phyloP scores from a whole-genome alignment of 1,140 invertebrate species.

The Armadillidium nasatum region DNA sequence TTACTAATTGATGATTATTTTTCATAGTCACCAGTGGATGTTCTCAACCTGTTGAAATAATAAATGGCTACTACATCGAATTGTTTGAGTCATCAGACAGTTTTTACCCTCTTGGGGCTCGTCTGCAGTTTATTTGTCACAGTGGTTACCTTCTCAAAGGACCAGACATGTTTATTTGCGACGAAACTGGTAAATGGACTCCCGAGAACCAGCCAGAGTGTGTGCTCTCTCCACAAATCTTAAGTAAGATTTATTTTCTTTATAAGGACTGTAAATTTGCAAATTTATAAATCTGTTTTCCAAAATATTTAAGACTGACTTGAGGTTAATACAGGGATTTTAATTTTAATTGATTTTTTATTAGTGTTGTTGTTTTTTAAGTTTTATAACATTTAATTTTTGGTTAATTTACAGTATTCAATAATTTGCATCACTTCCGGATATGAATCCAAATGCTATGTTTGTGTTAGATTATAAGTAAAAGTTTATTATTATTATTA shows the following conservation, averaged over 20 bases:
- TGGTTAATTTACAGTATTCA: no score
- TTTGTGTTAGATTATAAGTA: no score
- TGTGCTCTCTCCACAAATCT: conserved; percentile 24
- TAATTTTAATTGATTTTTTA: no score
- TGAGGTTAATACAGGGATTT: no score
- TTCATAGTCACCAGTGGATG: not conserved
- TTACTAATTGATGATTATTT: not conserved
- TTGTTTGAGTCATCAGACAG: not conserved
- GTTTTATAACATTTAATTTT: no score
- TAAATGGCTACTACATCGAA: not conserved
- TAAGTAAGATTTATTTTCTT: conserved; percentile 20
- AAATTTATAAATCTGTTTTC: no score
- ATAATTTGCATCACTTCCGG: no score
- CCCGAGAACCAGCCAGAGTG: conserved; percentile 33
- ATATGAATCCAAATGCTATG: no score
- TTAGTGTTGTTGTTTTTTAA: no score
- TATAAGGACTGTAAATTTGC: no score
- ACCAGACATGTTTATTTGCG: conserved; percentile 41
- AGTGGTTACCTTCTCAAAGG: conserved; percentile 43
- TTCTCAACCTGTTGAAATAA: not conserved
- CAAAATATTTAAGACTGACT: no score
- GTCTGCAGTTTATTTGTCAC: conserved; percentile 43
- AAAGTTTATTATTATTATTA: no score
- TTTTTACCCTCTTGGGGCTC: conserved; percentile 24
- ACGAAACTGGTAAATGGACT: conserved; percentile 35